Percentiles rank a stretch among this genome's conserved stretches.
Evolutionary conservation across 1,140 invertebrate species (phyloP).

Genomic region (Ceratitis capitata): DNA sequence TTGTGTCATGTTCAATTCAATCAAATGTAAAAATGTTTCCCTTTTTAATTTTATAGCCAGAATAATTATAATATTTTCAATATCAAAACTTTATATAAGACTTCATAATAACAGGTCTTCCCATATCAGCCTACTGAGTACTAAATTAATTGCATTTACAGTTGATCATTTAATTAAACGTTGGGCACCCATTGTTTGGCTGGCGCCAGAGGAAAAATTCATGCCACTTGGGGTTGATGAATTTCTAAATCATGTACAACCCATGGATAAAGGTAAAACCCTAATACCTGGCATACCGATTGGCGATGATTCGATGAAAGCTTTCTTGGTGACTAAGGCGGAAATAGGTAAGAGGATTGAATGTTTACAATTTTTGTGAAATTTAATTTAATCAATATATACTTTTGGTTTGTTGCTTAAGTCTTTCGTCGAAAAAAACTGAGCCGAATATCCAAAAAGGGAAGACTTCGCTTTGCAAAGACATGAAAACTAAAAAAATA

Average conservation of each 20-base stretch:
- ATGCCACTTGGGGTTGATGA: slow-evolving; percentile 71
- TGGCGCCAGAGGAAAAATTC: slow-evolving; percentile 73
- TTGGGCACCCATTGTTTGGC: slow-evolving; percentile 75
- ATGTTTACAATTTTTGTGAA: not conserved
- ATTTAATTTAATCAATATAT: not conserved
- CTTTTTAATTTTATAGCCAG: too few species aligned
- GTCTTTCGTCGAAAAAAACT: not conserved
- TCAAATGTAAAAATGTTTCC: too few species aligned
- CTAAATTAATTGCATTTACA: slow-evolving; percentile 48
- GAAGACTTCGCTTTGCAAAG: too few species aligned
- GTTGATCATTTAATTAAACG: slow-evolving; percentile 67
- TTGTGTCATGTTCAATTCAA: too few species aligned
- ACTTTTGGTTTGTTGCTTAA: not conserved
- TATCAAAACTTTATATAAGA: too few species aligned
- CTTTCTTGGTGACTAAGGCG: slow-evolving; percentile 69
- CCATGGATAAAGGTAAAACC: slow-evolving; percentile 57
- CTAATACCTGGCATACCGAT: slow-evolving; percentile 53
- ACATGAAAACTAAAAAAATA: too few species aligned
- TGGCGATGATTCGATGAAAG: slow-evolving; percentile 63
- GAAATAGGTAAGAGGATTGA: slow-evolving; percentile 65
- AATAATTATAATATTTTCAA: too few species aligned
- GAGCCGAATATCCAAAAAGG: not conserved
- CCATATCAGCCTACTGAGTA: not conserved
- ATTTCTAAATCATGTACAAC: slow-evolving; percentile 70
- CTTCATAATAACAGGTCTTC: too few species aligned